Percentiles rank a stretch among this genome's conserved stretches.
Evolutionary conservation across 2,113 vertebrate species (phyloP).

Genomic region (Lophius piscatorius): DNA sequence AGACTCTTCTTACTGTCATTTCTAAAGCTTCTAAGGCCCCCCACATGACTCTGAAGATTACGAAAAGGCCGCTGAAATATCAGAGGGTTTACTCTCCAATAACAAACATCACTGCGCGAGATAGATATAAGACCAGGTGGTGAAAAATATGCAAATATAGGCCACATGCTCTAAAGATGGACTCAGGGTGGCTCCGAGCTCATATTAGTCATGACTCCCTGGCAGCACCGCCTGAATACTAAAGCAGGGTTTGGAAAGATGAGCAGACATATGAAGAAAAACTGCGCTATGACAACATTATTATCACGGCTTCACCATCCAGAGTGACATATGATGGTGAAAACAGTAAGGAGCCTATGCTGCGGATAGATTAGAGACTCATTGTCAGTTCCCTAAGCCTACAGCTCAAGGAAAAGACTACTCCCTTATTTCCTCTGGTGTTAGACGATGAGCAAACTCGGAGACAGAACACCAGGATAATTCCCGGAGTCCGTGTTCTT

Average conservation of each 20-base stretch:
- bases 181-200: slow-evolving; percentile 28
- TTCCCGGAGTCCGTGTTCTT: no score
- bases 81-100: slow-evolving; percentile 62
- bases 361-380: background rate
- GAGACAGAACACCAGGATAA: no score
- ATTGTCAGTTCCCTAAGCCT: no score
- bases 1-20: slow-evolving; percentile 34
- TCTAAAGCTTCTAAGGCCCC: slow-evolving; percentile 28
- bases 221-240: slow-evolving; percentile 31
- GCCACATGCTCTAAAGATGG: slow-evolving; percentile 27
- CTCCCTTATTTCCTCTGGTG: no score
- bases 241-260: slow-evolving; percentile 28
- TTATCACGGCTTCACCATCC: slow-evolving; percentile 1
- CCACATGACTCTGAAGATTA: slow-evolving; percentile 62
- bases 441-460: no score
- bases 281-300: no score
- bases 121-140: slow-evolving; percentile 45
- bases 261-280: slow-evolving; percentile 20
- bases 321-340: slow-evolving; percentile 15
- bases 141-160: slow-evolving; percentile 43
- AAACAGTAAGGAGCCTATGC: background rate
- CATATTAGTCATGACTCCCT: slow-evolving; percentile 42
- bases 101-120: slow-evolving; percentile 58
- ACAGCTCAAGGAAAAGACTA: no score
- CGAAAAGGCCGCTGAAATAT: slow-evolving; percentile 71